Percentiles rank a stretch among this genome's conserved stretches.
Evolutionary conservation across 1,140 invertebrate species (phyloP).

Genomic region (Ceratosolen solmsi): DNA sequence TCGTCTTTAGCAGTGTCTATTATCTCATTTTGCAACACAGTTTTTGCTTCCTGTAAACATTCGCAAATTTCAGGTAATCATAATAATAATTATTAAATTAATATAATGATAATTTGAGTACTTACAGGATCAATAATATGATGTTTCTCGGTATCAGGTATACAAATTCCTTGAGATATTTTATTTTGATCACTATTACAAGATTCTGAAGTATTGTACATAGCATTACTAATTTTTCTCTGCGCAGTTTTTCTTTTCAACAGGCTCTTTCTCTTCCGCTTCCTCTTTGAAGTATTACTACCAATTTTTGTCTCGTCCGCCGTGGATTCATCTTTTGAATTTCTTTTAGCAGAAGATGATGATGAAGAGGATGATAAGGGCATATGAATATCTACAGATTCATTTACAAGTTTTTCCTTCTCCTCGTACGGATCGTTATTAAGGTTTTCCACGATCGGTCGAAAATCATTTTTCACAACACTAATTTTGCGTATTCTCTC

Average conservation of each 20-base stretch:
- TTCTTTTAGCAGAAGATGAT: slow-evolving; percentile 59
- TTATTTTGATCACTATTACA: slow-evolving; percentile 24
- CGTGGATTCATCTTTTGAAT: slow-evolving; percentile 64
- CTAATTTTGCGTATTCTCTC: slow-evolving; percentile 70
- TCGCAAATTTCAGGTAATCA: neutral
- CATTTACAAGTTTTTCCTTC: slow-evolving; percentile 62
- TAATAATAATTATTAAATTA: neutral
- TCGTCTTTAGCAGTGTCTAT: slow-evolving; percentile 21
- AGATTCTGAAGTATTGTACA: neutral
- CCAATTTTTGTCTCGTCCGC: slow-evolving; percentile 62
- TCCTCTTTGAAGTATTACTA: slow-evolving; percentile 77
- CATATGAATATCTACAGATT: slow-evolving; percentile 55
- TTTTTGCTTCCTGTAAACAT: slow-evolving; percentile 29
- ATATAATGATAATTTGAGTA: neutral
- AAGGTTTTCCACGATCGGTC: slow-evolving; percentile 72
- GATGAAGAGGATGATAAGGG: slow-evolving; percentile 39
- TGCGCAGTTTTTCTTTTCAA: slow-evolving; percentile 85
- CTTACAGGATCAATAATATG: neutral
- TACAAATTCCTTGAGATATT: neutral
- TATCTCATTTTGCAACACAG: neutral
- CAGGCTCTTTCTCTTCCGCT: slow-evolving; percentile 83
- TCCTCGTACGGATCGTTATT: slow-evolving; percentile 55
- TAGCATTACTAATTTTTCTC: slow-evolving; percentile 77
- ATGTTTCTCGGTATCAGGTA: neutral
- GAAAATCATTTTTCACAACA: slow-evolving; percentile 77